Percentiles rank a stretch among this genome's conserved stretches.
Evolutionary conservation across 2,113 vertebrate genomes (phyloP).

Genomic region (Percina caprodes): DNA sequence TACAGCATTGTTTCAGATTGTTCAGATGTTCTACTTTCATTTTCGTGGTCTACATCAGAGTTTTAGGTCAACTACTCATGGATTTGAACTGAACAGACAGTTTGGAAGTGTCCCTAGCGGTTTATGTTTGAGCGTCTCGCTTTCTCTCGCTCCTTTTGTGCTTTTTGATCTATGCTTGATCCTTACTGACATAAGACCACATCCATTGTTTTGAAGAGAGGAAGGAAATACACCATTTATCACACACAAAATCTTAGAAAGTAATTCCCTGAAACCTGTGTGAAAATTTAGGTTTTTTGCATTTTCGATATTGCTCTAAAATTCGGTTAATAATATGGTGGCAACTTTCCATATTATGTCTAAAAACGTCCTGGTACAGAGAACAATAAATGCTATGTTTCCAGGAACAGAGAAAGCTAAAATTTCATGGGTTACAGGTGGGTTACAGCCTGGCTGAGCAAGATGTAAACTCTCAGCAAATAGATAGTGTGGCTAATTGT

Average conservation of each 20-base stretch:
- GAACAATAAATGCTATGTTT: slow-evolving; percentile 25
- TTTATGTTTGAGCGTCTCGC: no score
- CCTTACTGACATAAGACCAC: not conserved
- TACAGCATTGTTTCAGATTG: no score
- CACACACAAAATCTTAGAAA: not conserved
- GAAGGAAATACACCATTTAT: not conserved
- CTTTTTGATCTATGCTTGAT: slow-evolving; percentile 3
- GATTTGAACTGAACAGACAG: no score
- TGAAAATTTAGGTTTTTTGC: not conserved
- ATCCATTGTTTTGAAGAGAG: not conserved
- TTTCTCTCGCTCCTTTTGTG: not conserved
- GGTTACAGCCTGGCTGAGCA: slow-evolving; percentile 6
- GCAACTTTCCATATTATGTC: slow-evolving; percentile 6
- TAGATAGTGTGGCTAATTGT: not conserved
- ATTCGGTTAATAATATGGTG: not conserved
- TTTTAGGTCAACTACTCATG: no score
- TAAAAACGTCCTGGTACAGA: slow-evolving; percentile 13
- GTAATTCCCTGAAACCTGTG: not conserved
- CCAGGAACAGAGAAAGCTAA: not conserved
- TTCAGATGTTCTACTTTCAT: no score
- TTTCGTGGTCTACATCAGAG: no score
- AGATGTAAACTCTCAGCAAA: slow-evolving; percentile 21
- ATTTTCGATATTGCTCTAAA: not conserved
- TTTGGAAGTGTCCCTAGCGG: no score
- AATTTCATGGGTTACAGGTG: slow-evolving; percentile 16